Evolutionary conservation across 2,888 invertebrate genomes (phyloP), one percentile per base, ranked within the genome.

Genomic region (Micropterix aruncella): DNA sequence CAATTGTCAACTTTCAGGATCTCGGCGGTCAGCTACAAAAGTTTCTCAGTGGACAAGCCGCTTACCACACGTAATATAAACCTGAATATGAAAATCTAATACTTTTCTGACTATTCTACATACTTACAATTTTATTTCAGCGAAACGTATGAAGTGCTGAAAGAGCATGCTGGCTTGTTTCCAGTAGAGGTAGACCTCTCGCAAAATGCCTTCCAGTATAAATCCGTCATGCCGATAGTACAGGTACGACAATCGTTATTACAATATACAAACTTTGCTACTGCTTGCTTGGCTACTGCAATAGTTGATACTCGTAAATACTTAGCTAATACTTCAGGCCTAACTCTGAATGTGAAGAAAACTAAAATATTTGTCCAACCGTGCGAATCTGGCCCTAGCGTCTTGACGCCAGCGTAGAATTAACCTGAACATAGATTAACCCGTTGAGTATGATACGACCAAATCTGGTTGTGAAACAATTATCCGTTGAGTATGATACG

Each of bases 151-250:
- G 78, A 79, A 19, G 75, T 90, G 40, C 70, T 95, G 54, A 79
- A 83, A 41, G 83, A 83, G 9, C 80, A 76, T 45, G 61, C 84
- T 0, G 69, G 77, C 0, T 70, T 96, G 2, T 97, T 97, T 62
- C 96, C 96, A 0, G 93, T 97, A 1, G 96, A 97, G 70, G 90
- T 96, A 14, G 96, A 96, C 63, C 72, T 97, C 4, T 85, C 90
- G 1, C 83, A 88, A 53, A 88, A 85, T 44, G 93, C 93, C 16
- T 95, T 96, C 62, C 90, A 91, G 53, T 95, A 91, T 56, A 86
- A 89, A 61, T 80, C 78, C 2, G 77, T 78, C 0, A 66, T 69
- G 2, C 66, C 63, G 46, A 52, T 65, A 15, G 60, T 66, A 44
- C 70, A 70, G 61, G 70, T 70, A 12, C 37, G 37, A 40, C 15